Evolutionary conservation across 1,140 invertebrate species (phyloP), one percentile per base, ranked within the genome.

Genomic region (Neuroterus valhalla): DNA sequence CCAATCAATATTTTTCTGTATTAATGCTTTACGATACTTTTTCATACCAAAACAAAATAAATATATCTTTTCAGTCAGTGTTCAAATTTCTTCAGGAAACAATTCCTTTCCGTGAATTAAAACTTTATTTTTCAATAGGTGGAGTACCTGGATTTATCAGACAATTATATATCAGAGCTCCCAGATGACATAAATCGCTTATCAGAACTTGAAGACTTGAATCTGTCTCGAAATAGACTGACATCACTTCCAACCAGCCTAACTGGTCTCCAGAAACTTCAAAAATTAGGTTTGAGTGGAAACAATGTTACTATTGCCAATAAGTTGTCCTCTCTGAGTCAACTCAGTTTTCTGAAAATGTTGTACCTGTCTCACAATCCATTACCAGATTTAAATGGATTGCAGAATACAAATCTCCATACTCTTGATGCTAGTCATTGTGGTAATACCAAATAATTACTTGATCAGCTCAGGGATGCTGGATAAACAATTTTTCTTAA

Each of bases 61-160:
- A 31, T 31, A 3, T 31, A 31, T 31, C 31, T 31, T 0, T 31
- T 31, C 5, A 31, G 31, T 31, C 4, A 31, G 31, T 31, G 31
- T 31, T 31, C 0, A 31, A 31, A 6, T 31, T 31, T 6, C 31
- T 31, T 31, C 31, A 31, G n/a, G n/a, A 31, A 31, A 31, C 8
- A 31, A 31, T 31, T 31, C 8, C 31, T 31, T 31, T 31, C 31
- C 8, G 8, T 31, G 31, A 31, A 31, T 1, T 31, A 31, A 31
- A 31, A 31, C 0, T 3, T 8, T 50, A 23, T 31, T 67, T 19
- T 31, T 71, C 17, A 14, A 46, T 31, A 89, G 83, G 80, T 84
- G 31, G 81, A 89, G 66, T 62, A 85, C 3, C 67, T 90, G 52
- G 84, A 89, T 68, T 69, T 90, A 23, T 89, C 88, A 12, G 73